A percentile compares a stretch with the other conserved stretches of the same genome.
Evolutionary conservation across 2,797 vertebrate species (phyloP).

Genomic region (Thamnophis elegans): DNA sequence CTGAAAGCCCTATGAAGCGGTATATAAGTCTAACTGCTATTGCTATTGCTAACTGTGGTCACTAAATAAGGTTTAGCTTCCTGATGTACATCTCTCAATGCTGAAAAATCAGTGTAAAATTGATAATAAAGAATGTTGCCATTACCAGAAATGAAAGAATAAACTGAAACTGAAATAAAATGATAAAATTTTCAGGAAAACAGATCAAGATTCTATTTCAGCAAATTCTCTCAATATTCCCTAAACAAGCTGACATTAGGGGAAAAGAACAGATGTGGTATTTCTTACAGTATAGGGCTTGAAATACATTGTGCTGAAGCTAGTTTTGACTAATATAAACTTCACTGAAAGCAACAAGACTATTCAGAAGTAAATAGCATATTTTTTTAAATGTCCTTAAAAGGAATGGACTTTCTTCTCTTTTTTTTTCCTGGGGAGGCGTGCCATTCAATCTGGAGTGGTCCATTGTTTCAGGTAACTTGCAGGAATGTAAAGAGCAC

Average conservation of each 20-base stretch:
- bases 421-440: neutral
- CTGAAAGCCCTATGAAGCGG: no score
- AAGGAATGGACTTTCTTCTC: neutral
- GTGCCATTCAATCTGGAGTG: neutral
- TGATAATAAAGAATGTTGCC: neutral
- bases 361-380: neutral
- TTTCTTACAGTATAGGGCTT: neutral
- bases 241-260: neutral
- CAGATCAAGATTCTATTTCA: neutral
- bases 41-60: neutral
- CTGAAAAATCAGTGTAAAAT: neutral
- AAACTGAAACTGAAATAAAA: conserved; percentile 8
- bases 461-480: neutral
- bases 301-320: neutral
- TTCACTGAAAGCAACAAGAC: neutral
- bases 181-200: neutral
- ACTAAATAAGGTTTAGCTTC: neutral
- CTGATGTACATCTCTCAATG: neutral
- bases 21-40: no score
- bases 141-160: neutral
- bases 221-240: neutral
- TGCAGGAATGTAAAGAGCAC: neutral
- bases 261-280: neutral
- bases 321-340: neutral
- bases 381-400: neutral